Percentiles rank a stretch among this genome's conserved stretches.
Conservation (phyloP, 1,140 invertebrate genomes). For the Paraescarpia echinospica region DNA sequence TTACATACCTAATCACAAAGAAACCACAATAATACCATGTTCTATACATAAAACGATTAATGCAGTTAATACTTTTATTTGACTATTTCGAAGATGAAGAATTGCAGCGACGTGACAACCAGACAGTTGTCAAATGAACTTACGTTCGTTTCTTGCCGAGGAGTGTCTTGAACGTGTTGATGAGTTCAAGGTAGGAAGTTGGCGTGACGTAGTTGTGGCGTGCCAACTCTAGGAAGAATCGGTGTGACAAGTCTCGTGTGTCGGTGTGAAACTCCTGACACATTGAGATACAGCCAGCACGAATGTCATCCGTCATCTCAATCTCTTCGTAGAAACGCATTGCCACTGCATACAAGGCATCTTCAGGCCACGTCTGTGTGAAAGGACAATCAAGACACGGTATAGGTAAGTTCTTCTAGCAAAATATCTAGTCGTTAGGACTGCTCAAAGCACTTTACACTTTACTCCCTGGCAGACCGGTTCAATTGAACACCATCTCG, state of each 20-base stretch:
- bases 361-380: constrained; percentile 60
- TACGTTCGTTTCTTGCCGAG: constrained; percentile 61
- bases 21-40: background rate
- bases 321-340: constrained; percentile 76
- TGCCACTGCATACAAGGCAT: constrained; percentile 78
- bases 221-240: constrained; percentile 70
- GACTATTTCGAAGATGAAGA: background rate
- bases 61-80: background rate
- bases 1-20: background rate
- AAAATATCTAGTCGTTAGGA: too few species aligned
- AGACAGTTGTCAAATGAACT: constrained; percentile 58
- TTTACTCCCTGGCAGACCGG: too few species aligned
- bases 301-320: constrained; percentile 70
- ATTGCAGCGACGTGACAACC: background rate
- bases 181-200: constrained; percentile 59
- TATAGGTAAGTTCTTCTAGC: constrained; percentile 16
- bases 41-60: background rate
- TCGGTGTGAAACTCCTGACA: constrained; percentile 85
- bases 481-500: too few species aligned
- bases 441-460: too few species aligned
- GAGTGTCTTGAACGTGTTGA: constrained; percentile 57
- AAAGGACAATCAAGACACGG: background rate
- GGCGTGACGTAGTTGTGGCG: constrained; percentile 60
- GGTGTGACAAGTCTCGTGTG: constrained; percentile 66
- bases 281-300: constrained; percentile 62